These are phyloP conservation scores for Solenodon paradoxus DNA, from an alignment of 2,113 vertebrate species.

Conservation along the genomic window DNA sequence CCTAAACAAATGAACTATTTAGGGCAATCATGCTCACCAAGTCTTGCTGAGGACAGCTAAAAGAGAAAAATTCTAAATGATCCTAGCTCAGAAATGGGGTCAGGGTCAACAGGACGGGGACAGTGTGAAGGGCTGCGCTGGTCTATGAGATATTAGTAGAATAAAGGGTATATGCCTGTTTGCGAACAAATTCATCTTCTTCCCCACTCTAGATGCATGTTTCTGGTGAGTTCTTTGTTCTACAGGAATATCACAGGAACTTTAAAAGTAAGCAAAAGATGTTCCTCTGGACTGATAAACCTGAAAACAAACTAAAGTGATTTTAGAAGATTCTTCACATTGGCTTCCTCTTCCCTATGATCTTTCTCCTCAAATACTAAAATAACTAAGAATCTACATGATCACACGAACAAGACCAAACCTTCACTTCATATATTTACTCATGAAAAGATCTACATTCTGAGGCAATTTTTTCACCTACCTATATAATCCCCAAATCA, in stretches of 20 bases:
- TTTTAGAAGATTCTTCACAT: neutral
- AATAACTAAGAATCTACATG: slow-evolving; percentile 3
- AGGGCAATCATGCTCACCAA: neutral
- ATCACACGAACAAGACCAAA: neutral
- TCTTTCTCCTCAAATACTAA: neutral
- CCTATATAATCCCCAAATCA: slow-evolving; percentile 98
- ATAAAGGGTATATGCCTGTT: neutral
- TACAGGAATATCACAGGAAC: neutral
- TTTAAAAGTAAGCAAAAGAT: neutral
- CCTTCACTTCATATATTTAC: neutral
- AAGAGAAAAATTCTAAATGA: slow-evolving; percentile 6
- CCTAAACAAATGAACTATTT: neutral
- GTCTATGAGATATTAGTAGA: neutral
- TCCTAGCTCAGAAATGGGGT: neutral
- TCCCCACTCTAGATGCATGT: neutral
- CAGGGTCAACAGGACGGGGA: neutral
- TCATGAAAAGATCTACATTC: neutral
- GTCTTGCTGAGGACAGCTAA: neutral
- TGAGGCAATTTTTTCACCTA: slow-evolving; percentile 72
- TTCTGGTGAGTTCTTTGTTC: neutral
- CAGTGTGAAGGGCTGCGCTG: neutral
- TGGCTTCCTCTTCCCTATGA: neutral
- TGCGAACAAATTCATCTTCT: neutral
- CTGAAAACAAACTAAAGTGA: slow-evolving; percentile 21
- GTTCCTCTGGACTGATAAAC: neutral